A percentile compares a stretch with the other conserved stretches of the same genome.
Evolutionary conservation across 2,797 vertebrate species (phyloP).

Genomic region (Morus bassanus): DNA sequence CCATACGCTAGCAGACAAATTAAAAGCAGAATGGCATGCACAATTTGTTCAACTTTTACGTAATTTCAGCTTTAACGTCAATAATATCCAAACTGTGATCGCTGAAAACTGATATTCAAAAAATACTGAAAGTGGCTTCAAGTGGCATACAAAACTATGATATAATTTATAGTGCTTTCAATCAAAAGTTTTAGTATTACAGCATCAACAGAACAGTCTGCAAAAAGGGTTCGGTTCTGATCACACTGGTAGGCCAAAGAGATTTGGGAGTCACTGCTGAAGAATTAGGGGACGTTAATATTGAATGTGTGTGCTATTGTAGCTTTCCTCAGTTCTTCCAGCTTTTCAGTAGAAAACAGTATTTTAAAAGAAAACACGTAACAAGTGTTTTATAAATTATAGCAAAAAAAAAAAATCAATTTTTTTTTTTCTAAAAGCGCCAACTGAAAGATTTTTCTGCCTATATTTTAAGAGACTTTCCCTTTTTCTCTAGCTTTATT

Average conservation of each 20-base stretch:
- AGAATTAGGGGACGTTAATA: background rate
- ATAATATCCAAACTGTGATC: background rate
- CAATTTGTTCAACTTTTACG: background rate
- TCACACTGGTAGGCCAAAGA: background rate
- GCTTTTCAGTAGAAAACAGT: background rate
- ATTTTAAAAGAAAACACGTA: background rate
- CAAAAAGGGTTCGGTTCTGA: background rate
- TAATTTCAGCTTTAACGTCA: background rate
- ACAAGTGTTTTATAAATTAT: background rate
- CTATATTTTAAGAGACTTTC: background rate
- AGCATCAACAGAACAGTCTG: background rate
- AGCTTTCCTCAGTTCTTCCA: background rate
- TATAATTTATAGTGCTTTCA: accelerated
- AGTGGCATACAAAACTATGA: accelerated
- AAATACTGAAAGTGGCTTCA: background rate
- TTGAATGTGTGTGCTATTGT: accelerated
- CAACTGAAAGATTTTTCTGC: background rate
- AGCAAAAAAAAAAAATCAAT: background rate
- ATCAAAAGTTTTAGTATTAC: background rate
- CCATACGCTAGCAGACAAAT: background rate
- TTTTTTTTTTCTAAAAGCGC: background rate
- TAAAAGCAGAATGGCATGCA: background rate
- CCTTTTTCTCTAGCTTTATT: background rate
- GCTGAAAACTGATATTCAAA: background rate
- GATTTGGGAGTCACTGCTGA: background rate